These are phyloP conservation scores for Spialia ferax DNA, from an alignment of 2,888 invertebrate species.

Conservation along the genomic window DNA sequence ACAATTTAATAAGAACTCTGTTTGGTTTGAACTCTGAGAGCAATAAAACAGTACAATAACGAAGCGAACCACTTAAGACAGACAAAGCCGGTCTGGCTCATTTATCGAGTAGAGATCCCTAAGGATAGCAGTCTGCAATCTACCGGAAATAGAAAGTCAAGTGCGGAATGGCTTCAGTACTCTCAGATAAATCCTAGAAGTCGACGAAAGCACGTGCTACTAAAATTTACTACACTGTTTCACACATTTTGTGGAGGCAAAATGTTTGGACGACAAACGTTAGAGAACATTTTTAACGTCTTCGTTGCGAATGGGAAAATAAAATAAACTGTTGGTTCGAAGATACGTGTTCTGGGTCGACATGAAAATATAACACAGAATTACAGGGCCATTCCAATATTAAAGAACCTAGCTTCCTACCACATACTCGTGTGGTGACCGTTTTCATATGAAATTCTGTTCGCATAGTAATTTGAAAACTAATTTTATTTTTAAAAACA, in stretches of 20 bases:
- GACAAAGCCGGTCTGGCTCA: conserved; percentile 72
- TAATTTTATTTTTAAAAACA: neutral
- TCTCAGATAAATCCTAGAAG: conserved; percentile 61
- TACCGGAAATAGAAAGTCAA: conserved; percentile 79
- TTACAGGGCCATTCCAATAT: neutral
- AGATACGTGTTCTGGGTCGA: conserved; percentile 23
- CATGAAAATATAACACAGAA: neutral
- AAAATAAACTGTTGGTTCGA: conserved; percentile 35
- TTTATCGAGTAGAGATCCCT: conserved; percentile 69
- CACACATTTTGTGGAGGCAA: conserved; percentile 32
- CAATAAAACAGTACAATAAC: conserved; percentile 29
- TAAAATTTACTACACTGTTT: conserved; percentile 40
- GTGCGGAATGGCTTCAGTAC: conserved; percentile 65
- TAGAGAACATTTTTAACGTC: conserved; percentile 33
- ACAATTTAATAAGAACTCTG: neutral
- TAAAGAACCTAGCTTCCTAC: neutral
- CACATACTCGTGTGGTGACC: neutral
- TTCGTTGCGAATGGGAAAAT: conserved; percentile 31
- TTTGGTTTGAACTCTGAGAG: conserved; percentile 4
- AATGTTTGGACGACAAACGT: conserved; percentile 38
- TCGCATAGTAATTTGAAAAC: neutral
- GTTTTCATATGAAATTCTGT: neutral
- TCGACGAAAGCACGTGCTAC: conserved; percentile 49
- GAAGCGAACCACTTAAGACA: conserved; percentile 40
- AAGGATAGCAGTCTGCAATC: conserved; percentile 67